Conservation (phyloP, 2,113 vertebrate genomes). For the Fulmarus glacialis region DNA sequence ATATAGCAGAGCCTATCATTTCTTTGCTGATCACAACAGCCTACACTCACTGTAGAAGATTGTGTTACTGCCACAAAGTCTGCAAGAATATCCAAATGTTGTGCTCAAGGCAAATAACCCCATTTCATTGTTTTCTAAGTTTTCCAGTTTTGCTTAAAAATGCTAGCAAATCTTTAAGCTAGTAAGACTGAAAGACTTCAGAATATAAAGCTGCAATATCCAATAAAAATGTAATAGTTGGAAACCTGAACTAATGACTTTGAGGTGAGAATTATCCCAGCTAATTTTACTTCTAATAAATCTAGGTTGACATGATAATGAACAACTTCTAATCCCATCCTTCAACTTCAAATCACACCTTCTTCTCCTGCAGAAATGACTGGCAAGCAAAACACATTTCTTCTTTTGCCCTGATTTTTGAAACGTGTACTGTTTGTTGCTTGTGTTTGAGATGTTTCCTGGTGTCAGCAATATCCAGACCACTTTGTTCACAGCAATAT, state of each 20-base stretch:
- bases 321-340: not conserved
- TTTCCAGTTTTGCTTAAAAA: not conserved
- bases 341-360: not conserved
- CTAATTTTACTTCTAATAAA: not conserved
- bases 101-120: not conserved
- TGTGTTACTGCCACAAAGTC: not conserved
- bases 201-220: not conserved
- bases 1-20: not conserved
- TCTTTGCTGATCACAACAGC: not conserved
- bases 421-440: not conserved
- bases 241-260: not conserved
- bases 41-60: accelerated
- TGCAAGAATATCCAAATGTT: not conserved
- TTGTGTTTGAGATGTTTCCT: not conserved
- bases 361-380: not conserved
- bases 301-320: not conserved
- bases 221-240: not conserved
- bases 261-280: not conserved
- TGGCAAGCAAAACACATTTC: not conserved
- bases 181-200: not conserved
- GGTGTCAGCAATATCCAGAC: not conserved
- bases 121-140: not conserved
- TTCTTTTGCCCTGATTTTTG: not conserved
- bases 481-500: not conserved
- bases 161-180: not conserved